Evolutionary conservation across 1,140 invertebrate species (phyloP), one percentile per base, ranked within the genome.

Genomic region (Bilobella aurantiaca): DNA sequence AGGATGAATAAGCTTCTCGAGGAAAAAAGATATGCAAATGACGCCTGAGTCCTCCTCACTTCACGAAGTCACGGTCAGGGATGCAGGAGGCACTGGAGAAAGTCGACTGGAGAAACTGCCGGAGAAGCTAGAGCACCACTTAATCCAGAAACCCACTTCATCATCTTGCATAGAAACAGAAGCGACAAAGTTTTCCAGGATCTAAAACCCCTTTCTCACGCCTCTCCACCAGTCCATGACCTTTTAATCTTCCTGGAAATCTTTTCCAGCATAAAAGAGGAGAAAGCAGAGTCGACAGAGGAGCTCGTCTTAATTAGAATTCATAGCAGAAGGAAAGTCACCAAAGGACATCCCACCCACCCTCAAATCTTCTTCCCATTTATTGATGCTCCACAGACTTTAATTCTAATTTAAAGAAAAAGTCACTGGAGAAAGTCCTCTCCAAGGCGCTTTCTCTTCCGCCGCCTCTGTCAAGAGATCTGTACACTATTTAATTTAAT

Each of bases 201-300:
- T 42, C 18, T 42, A 14, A 53, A 16, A 53, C 8, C 49, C 25
- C 23, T 23, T 53, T 53, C 49, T 53, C 58, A 30, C 30, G 27
- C 16, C 58, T 23, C 23, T 57, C 23, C 27, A 18, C 14, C 58
- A 14, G 16, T 59, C 58, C 58, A 59, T 5, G n/a, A 21, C n/a
- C 53, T 21, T 56, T 56, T 21, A 32, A 59, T 59, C 58, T 59
- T 32, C 27, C 28, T 59, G 23, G 28, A 32, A 29, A 59, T 59
- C 58, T 16, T 32, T 12, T 12, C 5, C 18, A 57, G n/a, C 25
- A 27, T 14, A 56, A 12, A n/a, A 21, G 53, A 21, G 53, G 25
- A 21, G n/a, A 12, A 56, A 14, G 21, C 8, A 27, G 53, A 21
- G 53, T 12, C 25, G n/a, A 56, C n/a, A 27, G 23, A 23, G 21